Evolutionary conservation across 2,113 vertebrate genomes (phyloP).

Genomic region (Sturnus vulgaris): DNA sequence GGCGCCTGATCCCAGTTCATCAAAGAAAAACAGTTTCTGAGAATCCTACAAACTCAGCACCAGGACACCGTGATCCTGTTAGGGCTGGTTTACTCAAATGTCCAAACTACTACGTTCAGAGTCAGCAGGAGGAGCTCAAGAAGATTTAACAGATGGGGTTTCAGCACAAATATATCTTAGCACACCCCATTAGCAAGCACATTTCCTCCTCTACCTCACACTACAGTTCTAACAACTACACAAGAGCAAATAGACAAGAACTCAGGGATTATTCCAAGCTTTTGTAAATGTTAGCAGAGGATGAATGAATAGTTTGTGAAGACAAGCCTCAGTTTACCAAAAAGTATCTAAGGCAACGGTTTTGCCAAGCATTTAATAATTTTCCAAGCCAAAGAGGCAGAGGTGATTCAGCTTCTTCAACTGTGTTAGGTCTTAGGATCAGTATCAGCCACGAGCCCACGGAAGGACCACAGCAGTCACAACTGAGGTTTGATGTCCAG

Average conservation of each 20-base stretch:
- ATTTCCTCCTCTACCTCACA: background rate
- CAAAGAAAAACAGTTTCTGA: background rate
- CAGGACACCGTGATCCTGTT: rapidly evolving
- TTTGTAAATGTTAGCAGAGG: background rate
- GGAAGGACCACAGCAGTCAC: background rate
- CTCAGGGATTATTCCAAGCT: background rate
- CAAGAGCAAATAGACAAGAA: background rate
- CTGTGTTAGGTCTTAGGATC: background rate
- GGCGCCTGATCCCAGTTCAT: rapidly evolving
- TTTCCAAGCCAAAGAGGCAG: background rate
- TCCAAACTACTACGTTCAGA: background rate
- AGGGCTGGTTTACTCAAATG: background rate
- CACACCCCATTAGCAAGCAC: background rate
- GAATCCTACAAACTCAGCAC: background rate
- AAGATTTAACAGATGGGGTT: conserved; percentile 1
- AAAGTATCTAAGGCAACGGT: background rate
- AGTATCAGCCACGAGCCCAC: rapidly evolving
- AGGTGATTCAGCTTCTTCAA: background rate
- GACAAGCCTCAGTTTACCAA: background rate
- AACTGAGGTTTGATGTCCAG: background rate
- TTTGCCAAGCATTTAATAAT: background rate
- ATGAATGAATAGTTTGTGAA: background rate
- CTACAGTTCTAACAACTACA: background rate
- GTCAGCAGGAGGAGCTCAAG: background rate
- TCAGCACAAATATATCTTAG: background rate